Conservation (phyloP, 2,888 invertebrate species). For the Cenopis cana region DNA sequence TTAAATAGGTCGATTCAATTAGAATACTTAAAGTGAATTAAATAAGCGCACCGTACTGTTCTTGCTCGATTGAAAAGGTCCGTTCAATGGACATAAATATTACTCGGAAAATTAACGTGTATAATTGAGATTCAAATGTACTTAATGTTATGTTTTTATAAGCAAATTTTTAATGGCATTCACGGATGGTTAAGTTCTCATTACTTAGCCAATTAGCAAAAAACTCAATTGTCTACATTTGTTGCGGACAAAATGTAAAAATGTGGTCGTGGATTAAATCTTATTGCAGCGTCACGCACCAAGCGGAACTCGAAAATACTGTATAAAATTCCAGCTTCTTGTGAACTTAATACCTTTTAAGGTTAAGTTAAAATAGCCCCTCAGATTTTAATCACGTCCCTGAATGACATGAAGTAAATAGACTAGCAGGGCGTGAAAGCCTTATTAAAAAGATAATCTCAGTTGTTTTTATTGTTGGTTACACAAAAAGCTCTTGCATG, state of each 20-base stretch:
- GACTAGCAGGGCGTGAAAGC: conserved; percentile 23
- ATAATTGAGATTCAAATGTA: neutral
- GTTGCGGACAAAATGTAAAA: conserved; percentile 26
- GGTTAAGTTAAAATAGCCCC: conserved; percentile 8
- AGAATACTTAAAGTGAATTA: no score
- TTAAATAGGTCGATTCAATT: no score
- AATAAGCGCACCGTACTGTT: neutral
- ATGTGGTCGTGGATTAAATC: conserved; percentile 28
- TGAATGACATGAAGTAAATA: conserved; percentile 25
- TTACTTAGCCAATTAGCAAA: conserved; percentile 32
- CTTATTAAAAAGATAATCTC: conserved; percentile 29
- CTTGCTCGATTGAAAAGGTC: neutral
- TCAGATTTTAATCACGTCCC: conserved; percentile 33
- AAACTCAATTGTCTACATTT: conserved; percentile 25
- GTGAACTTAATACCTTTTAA: neutral
- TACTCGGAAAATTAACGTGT: neutral
- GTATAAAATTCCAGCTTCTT: neutral
- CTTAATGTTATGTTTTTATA: neutral
- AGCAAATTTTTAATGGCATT: neutral
- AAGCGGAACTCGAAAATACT: neutral
- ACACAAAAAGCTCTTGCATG: conserved; percentile 8
- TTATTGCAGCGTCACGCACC: conserved; percentile 19
- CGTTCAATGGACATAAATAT: neutral
- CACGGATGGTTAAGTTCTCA: conserved; percentile 32
- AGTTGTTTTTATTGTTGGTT: conserved; percentile 26